Conservation (phyloP, 1,140 invertebrate species). For the Aleiodes sp. region DNA sequence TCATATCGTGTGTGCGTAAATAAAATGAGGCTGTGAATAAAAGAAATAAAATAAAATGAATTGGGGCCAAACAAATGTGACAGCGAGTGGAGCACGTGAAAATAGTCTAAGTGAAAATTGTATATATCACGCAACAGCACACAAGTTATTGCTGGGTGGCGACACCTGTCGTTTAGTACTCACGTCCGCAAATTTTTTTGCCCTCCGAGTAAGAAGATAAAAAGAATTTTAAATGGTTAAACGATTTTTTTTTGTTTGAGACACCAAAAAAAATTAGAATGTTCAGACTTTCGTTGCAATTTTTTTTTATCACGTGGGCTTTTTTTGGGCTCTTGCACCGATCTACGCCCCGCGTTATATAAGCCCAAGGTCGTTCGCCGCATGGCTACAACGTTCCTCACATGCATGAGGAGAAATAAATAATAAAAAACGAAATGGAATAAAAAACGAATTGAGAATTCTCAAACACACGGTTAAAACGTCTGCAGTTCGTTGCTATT, state of each 20-base stretch:
- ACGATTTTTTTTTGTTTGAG: background rate
- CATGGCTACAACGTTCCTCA: background rate
- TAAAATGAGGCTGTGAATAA: too few relatives aligned
- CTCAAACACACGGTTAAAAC: background rate
- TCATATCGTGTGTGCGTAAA: too few relatives aligned
- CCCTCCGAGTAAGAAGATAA: background rate
- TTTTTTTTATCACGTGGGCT: background rate
- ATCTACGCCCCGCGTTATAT: slow-evolving; percentile 43
- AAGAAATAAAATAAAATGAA: background rate
- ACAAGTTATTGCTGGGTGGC: slow-evolving; percentile 45
- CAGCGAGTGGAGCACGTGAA: slow-evolving; percentile 30
- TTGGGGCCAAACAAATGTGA: slow-evolving; percentile 6
- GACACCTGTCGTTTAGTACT: slow-evolving; percentile 53
- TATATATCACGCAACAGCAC: slow-evolving; percentile 19
- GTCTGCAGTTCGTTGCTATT: background rate
- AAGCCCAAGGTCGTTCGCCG: slow-evolving; percentile 48
- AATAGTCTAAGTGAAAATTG: background rate
- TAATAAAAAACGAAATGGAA: background rate
- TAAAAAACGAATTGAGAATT: too few relatives aligned
- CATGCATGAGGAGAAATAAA: background rate
- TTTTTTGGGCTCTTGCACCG: background rate
- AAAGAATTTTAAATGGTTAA: background rate
- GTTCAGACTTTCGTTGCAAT: background rate
- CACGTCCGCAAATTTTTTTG: background rate
- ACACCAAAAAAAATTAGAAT: background rate